Base-by-base conservation (phyloP, 2,888 invertebrate genomes). In the Mythimna albipuncta region DNA sequence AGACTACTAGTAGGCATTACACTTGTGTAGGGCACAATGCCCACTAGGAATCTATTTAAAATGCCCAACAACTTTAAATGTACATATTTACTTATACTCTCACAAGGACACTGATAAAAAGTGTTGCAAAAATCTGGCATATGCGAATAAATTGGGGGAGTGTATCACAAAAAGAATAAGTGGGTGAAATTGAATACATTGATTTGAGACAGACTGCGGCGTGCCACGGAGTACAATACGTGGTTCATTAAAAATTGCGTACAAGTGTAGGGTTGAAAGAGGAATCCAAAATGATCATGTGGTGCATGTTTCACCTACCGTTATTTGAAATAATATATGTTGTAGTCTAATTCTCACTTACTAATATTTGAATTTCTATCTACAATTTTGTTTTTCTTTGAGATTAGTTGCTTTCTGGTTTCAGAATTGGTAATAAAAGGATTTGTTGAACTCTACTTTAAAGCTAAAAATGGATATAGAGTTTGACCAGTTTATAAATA, bases 151-250 rank as follows among this genome's bases (percentile, higher is more conserved):
- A 82, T 74, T 77, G 81, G 86, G 89, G 93, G 94, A 92, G 89
- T 90, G 90, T 91, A 93, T 92, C 90, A 90, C 89, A 92, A 90
- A 89, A 91, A 79, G 90, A 92, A 90, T 91, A 92, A 92, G 91
- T 92, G 92, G 90, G 88, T 93, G 92, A 90, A 91, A 94, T 92
- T 93, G 93, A 94, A 95, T 95, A 79, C 79, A 61, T 90, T 95
- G 93, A 95, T 95, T 93, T 32, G 85, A 88, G 75, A 69, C 84
- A 85, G 85, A 89, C 86, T 87, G 88, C 83, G 81, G 83, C 81
- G 79, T 82, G 83, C 85, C 78, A 77, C 79, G 81, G n/a, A n/a
- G 80, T 87, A 93, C 93, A 92, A 94, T 93, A 91, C 88, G 86
- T 92, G 91, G 92, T 94, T 95, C 92, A 90, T 94, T 94, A 94